Evolutionary conservation across 2,888 invertebrate genomes (phyloP).

Genomic region (Hemithea aestivaria): DNA sequence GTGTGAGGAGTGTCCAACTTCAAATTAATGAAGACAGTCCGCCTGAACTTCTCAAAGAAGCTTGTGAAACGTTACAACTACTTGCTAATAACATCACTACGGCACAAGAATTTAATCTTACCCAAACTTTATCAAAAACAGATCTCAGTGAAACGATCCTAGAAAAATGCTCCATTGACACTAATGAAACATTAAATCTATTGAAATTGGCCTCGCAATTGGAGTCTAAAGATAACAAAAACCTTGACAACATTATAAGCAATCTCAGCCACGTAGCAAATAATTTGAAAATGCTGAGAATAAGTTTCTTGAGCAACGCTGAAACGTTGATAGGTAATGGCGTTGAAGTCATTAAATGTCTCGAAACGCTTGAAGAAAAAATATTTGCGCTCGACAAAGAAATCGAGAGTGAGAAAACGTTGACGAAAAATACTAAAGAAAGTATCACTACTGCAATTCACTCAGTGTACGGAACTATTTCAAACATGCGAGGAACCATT

Average conservation of each 20-base stretch:
- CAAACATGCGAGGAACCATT: slow-evolving; percentile 75
- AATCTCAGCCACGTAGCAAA: slow-evolving; percentile 45
- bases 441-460: slow-evolving; percentile 66
- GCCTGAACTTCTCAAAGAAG: slow-evolving; percentile 58
- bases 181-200: slow-evolving; percentile 52
- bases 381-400: slow-evolving; percentile 60
- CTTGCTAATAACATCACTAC: slow-evolving; percentile 56
- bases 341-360: slow-evolving; percentile 55
- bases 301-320: slow-evolving; percentile 43
- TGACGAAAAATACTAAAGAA: slow-evolving; percentile 47
- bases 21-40: slow-evolving; percentile 66
- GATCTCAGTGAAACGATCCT: slow-evolving; percentile 35
- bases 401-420: slow-evolving; percentile 33
- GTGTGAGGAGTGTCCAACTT: slow-evolving; percentile 71
- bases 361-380: slow-evolving; percentile 67
- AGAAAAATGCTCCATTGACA: slow-evolving; percentile 46
- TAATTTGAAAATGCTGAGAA: slow-evolving; percentile 47
- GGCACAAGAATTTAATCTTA: slow-evolving; percentile 36
- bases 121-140: slow-evolving; percentile 27
- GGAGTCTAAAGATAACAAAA: slow-evolving; percentile 40
- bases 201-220: slow-evolving; percentile 61
- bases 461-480: slow-evolving; percentile 73
- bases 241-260: slow-evolving; percentile 35
- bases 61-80: slow-evolving; percentile 60
- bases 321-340: slow-evolving; percentile 63